These are phyloP conservation scores for Sturnira hondurensis DNA, from an alignment of 2,113 vertebrate genomes.

Conservation along the genomic window DNA sequence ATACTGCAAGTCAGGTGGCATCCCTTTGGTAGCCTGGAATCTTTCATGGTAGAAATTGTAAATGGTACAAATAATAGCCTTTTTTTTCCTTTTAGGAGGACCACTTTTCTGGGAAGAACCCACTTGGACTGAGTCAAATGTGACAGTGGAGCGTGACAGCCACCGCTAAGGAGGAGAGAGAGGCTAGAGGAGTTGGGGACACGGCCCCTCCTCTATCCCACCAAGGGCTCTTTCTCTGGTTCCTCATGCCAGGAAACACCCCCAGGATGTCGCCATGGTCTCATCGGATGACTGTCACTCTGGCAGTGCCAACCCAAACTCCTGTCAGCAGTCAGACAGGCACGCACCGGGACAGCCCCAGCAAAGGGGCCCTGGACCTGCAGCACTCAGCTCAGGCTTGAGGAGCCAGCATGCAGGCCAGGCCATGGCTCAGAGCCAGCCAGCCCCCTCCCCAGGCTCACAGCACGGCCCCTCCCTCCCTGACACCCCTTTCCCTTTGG, in stretches of 20 bases:
- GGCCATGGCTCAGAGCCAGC: not conserved
- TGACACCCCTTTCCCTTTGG: not conserved
- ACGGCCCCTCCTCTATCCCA: not conserved
- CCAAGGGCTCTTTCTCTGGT: not conserved
- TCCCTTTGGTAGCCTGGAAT: not conserved
- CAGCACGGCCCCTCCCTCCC: not conserved
- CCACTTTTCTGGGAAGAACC: not conserved
- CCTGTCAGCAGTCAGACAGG: not conserved
- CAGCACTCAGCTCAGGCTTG: not conserved
- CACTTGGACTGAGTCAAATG: not conserved
- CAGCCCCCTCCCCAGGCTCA: not conserved
- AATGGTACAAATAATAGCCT: not conserved
- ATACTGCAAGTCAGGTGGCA: not conserved
- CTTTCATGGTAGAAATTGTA: not conserved
- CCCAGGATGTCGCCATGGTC: not conserved
- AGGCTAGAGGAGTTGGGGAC: not conserved
- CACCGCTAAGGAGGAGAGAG: not conserved
- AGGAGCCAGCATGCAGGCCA: not conserved
- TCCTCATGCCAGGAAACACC: not conserved
- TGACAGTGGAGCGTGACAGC: not conserved
- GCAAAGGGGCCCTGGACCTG: not conserved
- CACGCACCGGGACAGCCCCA: not conserved
- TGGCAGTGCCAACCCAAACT: not conserved
- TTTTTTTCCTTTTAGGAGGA: not conserved
- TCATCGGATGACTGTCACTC: not conserved